Conservation (phyloP, 2,797 vertebrate genomes). For the Clarias laeviceps region DNA sequence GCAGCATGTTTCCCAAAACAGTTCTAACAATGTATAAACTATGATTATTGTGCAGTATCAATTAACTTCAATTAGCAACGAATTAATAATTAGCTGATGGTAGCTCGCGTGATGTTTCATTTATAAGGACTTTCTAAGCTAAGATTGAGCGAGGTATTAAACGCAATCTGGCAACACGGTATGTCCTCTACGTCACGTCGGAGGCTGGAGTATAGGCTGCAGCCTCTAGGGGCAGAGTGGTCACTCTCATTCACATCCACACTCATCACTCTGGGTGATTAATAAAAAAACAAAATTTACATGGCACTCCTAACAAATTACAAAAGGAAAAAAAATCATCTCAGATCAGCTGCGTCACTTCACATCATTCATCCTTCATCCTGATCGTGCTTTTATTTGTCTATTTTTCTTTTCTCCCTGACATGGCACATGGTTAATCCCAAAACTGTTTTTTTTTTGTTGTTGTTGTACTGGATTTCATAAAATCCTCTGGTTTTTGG, state of each 20-base stretch:
- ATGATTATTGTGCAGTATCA: fast-evolving
- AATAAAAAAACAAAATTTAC: conserved; percentile 36
- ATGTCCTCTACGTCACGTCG: conserved; percentile 57
- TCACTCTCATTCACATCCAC: conserved; percentile 31
- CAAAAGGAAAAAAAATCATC: conserved; percentile 19
- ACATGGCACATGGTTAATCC: conserved; percentile 11
- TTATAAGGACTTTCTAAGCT: too few species aligned
- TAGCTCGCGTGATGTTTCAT: fast-evolving
- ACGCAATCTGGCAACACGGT: not conserved
- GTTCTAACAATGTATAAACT: too few species aligned
- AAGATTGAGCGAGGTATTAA: fast-evolving
- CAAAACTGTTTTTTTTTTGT: not conserved
- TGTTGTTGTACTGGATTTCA: too few species aligned
- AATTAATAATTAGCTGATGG: too few species aligned
- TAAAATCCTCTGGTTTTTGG: not conserved
- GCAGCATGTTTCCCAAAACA: fast-evolving
- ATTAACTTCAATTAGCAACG: too few species aligned
- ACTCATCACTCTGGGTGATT: conserved; percentile 30
- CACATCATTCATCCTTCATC: conserved; percentile 29
- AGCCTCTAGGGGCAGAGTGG: conserved; percentile 56
- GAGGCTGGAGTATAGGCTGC: conserved; percentile 56
- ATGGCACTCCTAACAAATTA: conserved; percentile 38
- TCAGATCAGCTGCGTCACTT: conserved; percentile 25
- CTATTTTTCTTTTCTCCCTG: not conserved
- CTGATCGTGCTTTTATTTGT: not conserved